These are phyloP conservation scores for Lonchura striata DNA, from an alignment of 2,113 vertebrate species.

Conservation along the genomic window DNA sequence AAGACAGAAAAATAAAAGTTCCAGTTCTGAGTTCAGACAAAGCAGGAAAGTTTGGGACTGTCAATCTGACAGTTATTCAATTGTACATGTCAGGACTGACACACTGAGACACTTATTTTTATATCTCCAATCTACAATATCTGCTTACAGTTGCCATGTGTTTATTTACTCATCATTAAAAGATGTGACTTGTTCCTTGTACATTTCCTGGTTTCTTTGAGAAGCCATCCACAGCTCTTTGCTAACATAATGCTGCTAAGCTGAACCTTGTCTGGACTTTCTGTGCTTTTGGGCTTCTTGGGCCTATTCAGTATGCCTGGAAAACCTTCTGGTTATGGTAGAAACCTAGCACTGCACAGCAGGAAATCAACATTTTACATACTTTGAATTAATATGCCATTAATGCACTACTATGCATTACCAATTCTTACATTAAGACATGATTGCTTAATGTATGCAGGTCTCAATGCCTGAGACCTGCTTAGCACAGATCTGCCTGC, in stretches of 20 bases:
- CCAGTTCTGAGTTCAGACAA: not conserved
- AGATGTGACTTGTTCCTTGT: not conserved
- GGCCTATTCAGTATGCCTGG: not conserved
- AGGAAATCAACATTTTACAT: not conserved
- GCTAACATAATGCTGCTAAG: not conserved
- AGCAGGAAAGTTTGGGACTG: not conserved
- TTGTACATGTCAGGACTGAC: not conserved
- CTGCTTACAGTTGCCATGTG: accelerated
- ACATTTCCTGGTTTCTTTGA: not conserved
- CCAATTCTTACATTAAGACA: not conserved
- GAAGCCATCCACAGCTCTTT: not conserved
- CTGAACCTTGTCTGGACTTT: not conserved
- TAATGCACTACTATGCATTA: not conserved
- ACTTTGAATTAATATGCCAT: not conserved
- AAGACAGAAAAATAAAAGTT: not conserved
- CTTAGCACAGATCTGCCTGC: not conserved
- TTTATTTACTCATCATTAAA: not conserved
- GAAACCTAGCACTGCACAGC: not conserved
- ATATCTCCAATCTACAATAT: not conserved
- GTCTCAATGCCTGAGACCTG: not conserved
- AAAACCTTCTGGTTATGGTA: not conserved
- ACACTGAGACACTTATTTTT: not conserved
- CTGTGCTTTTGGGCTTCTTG: not conserved
- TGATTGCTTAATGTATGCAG: not conserved
- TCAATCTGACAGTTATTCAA: not conserved